Percentiles rank a stretch among this genome's conserved stretches.
Evolutionary conservation across 2,113 vertebrate species (phyloP).

Genomic region (Neodontobutis hainanensis): DNA sequence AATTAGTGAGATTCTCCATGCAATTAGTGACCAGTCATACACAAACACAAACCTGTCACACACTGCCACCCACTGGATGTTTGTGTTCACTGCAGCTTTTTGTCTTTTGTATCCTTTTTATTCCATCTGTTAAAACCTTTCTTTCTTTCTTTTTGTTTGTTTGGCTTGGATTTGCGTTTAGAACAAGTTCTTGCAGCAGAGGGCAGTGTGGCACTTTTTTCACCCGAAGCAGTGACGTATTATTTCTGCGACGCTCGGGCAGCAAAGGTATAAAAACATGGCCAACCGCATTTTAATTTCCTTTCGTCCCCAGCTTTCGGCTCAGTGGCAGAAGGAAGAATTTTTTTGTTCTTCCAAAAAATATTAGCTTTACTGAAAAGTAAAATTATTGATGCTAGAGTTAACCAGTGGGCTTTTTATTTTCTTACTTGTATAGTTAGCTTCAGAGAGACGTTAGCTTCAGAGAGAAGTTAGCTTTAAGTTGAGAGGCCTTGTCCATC

Average conservation of each 20-base stretch:
- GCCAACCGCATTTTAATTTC: accelerated
- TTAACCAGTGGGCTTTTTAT: no score
- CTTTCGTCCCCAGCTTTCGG: background rate
- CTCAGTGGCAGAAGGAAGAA: accelerated
- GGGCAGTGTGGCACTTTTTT: background rate
- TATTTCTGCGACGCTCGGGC: conserved; percentile 19
- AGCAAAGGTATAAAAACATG: conserved; percentile 13
- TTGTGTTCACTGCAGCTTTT: background rate
- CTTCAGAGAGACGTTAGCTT: accelerated
- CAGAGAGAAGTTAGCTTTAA: accelerated
- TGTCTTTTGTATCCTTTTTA: background rate
- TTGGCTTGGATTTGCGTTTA: no score
- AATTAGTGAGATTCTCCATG: background rate
- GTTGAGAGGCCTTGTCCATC: background rate
- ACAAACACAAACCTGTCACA: background rate
- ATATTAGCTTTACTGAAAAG: no score
- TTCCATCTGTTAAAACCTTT: background rate
- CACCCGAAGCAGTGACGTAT: background rate
- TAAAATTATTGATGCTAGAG: no score
- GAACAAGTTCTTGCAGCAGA: conserved; percentile 7
- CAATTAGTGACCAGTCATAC: background rate
- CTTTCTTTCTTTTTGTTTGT: no score
- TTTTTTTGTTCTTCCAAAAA: accelerated
- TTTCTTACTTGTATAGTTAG: no score
- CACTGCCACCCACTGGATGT: conserved; percentile 18